Conservation (phyloP, 2,113 vertebrate species). For the Orycteropus afer region DNA sequence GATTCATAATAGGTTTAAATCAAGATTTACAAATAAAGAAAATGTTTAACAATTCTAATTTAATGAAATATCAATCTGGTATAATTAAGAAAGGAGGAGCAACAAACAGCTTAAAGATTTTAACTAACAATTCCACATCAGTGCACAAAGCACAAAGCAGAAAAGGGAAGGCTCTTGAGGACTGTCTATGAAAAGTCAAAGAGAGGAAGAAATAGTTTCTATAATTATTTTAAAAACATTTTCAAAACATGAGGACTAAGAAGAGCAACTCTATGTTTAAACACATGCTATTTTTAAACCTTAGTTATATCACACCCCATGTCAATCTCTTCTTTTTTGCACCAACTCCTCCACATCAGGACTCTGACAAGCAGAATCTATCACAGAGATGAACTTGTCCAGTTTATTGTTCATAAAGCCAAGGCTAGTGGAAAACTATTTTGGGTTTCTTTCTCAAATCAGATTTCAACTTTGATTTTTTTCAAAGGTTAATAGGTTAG, state of each 20-base stretch:
- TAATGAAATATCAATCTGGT: conserved; percentile 41
- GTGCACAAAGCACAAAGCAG: not conserved
- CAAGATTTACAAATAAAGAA: not conserved
- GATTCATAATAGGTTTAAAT: conserved; percentile 15
- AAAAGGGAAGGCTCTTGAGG: not conserved
- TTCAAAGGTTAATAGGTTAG: conserved; percentile 71
- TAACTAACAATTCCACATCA: not conserved
- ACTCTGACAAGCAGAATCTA: not conserved
- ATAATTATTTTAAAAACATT: not conserved
- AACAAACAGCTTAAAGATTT: not conserved
- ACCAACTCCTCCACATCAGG: not conserved
- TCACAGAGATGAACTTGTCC: not conserved
- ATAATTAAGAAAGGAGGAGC: conserved; percentile 11
- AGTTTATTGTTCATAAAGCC: conserved; percentile 37
- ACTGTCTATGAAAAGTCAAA: not conserved
- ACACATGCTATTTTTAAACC: not conserved
- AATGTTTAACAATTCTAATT: not conserved
- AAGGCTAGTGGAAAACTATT: conserved; percentile 57
- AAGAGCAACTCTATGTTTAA: not conserved
- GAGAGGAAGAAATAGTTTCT: not conserved
- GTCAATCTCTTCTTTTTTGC: not conserved
- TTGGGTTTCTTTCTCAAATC: conserved; percentile 63
- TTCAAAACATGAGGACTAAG: not conserved
- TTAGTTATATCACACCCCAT: accelerated
- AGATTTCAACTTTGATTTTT: conserved; percentile 72